Percentiles rank a stretch among this genome's conserved stretches.
These are phyloP conservation scores for Cinclus cinclus DNA, from an alignment of 2,113 vertebrate genomes.

Conservation along the genomic window DNA sequence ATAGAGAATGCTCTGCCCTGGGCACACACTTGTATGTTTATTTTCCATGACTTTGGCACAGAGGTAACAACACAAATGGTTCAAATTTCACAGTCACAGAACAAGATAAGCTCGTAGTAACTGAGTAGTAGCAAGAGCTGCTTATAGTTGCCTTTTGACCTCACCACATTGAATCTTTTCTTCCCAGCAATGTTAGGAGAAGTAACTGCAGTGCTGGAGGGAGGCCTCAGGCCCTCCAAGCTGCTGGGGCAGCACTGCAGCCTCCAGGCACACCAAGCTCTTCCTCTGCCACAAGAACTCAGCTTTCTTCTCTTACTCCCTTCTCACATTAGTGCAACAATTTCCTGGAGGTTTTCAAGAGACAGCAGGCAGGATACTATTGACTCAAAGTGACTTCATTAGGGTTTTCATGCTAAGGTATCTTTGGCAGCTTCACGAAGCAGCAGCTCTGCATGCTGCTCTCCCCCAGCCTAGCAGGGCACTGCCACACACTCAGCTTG, in stretches of 20 bases:
- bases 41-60: background rate
- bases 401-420: background rate
- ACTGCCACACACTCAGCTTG: background rate
- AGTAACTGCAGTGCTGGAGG: background rate
- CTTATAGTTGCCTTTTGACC: background rate
- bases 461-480: background rate
- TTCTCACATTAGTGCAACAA: background rate
- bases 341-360: constrained; percentile 24
- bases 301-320: background rate
- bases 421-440: background rate
- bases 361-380: background rate
- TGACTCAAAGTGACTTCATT: background rate
- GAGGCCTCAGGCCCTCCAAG: background rate
- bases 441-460: background rate
- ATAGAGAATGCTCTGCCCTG: background rate
- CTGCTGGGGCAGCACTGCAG: background rate
- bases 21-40: background rate
- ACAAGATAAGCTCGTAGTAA: background rate
- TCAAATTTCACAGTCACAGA: background rate
- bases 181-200: background rate
- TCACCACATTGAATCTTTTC: background rate
- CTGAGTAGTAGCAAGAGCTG: background rate
- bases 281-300: background rate
- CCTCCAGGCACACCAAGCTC: background rate
- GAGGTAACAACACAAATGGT: background rate